Evolutionary conservation across 2,888 invertebrate species (phyloP).

Genomic region (Griposia aprilina): DNA sequence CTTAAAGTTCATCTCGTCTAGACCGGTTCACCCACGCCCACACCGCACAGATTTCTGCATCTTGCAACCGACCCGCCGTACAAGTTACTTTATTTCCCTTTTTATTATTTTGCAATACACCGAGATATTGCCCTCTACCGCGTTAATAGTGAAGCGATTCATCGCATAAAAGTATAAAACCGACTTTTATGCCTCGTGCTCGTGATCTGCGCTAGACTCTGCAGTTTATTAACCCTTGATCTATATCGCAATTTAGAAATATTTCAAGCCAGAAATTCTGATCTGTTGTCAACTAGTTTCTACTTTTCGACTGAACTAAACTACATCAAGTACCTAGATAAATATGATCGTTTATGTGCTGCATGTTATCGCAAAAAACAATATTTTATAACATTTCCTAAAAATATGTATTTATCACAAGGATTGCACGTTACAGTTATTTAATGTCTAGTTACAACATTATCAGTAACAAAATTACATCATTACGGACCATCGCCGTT

Average conservation of each 20-base stretch:
- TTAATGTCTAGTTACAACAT: constrained; percentile 73
- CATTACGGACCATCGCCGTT: constrained; percentile 73
- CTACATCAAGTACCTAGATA: constrained; percentile 21
- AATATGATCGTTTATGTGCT: constrained; percentile 8
- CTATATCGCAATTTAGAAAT: constrained; percentile 24
- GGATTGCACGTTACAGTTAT: constrained; percentile 68
- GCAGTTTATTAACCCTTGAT: constrained; percentile 56
- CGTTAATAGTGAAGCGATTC: constrained; percentile 84
- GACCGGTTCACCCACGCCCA: constrained; percentile 89
- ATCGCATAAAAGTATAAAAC: constrained; percentile 70
- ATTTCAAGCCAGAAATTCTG: neutral
- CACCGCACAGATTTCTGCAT: constrained; percentile 90
- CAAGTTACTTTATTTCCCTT: constrained; percentile 88
- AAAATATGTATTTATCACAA: constrained; percentile 59
- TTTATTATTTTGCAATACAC: constrained; percentile 87
- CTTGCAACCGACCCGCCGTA: constrained; percentile 88
- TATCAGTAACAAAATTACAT: constrained; percentile 77
- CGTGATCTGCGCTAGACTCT: constrained; percentile 39
- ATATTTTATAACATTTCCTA: constrained; percentile 53
- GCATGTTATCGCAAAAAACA: constrained; percentile 36
- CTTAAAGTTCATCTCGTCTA: constrained; percentile 90
- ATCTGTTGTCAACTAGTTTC: constrained; percentile 8
- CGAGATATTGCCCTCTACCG: constrained; percentile 82
- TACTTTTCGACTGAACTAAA: constrained; percentile 18
- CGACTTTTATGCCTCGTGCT: constrained; percentile 69